Conservation (phyloP, 2,113 vertebrate species). For the Peucedramus taeniatus region DNA sequence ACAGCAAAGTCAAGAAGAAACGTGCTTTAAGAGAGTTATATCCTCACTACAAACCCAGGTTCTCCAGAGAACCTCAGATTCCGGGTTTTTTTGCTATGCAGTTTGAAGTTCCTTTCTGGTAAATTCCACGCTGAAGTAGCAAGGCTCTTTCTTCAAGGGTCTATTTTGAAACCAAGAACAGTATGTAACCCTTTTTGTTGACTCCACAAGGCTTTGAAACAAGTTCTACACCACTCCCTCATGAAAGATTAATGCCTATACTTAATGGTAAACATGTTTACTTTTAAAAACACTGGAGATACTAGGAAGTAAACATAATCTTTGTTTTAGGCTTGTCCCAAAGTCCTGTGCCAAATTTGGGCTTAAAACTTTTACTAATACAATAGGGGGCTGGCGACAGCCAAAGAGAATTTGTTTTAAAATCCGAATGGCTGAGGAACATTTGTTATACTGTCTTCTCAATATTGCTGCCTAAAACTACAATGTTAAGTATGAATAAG, state of each 20-base stretch:
- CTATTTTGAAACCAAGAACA: background rate
- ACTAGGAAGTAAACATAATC: background rate
- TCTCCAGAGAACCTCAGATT: background rate
- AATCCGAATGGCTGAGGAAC: background rate
- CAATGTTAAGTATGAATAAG: background rate
- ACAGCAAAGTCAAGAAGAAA: background rate
- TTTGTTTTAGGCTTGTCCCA: background rate
- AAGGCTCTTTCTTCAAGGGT: background rate
- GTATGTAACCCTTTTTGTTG: background rate
- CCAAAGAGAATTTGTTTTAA: background rate
- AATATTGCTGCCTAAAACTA: background rate
- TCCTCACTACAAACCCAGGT: background rate
- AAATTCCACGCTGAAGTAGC: background rate
- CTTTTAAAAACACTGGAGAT: background rate
- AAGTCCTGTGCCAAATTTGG: background rate
- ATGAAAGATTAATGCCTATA: background rate
- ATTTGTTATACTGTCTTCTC: background rate
- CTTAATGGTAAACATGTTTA: background rate
- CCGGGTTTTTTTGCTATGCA: background rate
- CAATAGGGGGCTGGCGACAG: background rate
- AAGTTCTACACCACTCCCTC: background rate
- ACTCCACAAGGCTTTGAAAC: background rate
- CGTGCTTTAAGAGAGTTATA: background rate
- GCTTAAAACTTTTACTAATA: slow-evolving; percentile 15
- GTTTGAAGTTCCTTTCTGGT: background rate